Evolutionary conservation across 2,888 invertebrate species (phyloP).

Genomic region (Drosophila rellima): DNA sequence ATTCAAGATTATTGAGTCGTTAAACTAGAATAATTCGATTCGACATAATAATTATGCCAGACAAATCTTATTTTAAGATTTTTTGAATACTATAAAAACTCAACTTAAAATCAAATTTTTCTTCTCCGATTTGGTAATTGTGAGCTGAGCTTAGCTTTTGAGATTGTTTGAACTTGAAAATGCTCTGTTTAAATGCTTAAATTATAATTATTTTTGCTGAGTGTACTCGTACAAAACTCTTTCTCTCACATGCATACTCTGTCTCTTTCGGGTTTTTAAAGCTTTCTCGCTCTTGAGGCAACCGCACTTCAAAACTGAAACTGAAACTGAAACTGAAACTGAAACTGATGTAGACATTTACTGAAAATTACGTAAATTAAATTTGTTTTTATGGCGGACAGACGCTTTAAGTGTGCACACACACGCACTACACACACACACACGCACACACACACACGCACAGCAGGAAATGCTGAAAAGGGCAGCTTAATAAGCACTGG

Average conservation of each 20-base stretch:
- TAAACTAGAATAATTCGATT: no score
- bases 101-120: no score
- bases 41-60: no score
- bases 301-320: conserved; percentile 55
- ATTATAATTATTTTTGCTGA: no score
- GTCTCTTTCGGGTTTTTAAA: background rate
- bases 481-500: conserved; percentile 69
- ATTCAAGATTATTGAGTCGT: no score
- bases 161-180: no score
- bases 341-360: conserved; percentile 82
- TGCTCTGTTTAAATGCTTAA: no score
- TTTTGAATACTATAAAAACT: no score
- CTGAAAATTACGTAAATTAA: conserved; percentile 82
- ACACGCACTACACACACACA: conserved; percentile 21
- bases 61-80: no score
- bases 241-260: background rate
- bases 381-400: conserved; percentile 78
- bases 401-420: conserved; percentile 69
- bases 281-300: conserved; percentile 15
- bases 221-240: no score
- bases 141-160: no score
- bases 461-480: conserved; percentile 41
- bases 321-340: conserved; percentile 64
- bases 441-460: conserved; percentile 14
- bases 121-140: no score